A percentile compares a stretch with the other conserved stretches of the same genome.
These are phyloP conservation scores for Ptyas mucosa DNA, from an alignment of 2,113 vertebrate species.

Conservation along the genomic window DNA sequence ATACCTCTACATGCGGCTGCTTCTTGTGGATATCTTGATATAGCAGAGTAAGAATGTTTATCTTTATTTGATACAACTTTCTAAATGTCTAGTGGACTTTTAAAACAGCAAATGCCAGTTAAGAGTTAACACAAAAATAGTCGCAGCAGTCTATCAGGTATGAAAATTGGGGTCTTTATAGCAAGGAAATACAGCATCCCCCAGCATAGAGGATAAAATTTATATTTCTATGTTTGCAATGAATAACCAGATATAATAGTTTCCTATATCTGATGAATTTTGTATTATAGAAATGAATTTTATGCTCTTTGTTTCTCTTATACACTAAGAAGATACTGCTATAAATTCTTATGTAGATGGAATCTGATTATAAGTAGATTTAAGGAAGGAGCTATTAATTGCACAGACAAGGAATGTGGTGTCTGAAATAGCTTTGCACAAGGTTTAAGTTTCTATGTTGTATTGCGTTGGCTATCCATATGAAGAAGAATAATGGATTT, in stretches of 20 bases:
- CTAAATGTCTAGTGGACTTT: conserved; percentile 19
- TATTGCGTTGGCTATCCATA: not conserved
- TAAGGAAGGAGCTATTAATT: not conserved
- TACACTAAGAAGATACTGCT: not conserved
- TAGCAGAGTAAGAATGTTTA: conserved; percentile 88
- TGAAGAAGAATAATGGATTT: not conserved
- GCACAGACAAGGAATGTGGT: conserved; percentile 9
- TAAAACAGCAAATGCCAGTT: conserved; percentile 19
- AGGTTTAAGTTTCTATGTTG: not conserved
- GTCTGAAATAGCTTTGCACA: not conserved
- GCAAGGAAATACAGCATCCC: not conserved
- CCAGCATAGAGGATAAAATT: not conserved
- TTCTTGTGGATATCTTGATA: conserved; percentile 98
- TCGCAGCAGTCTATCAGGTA: not conserved
- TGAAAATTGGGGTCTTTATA: not conserved
- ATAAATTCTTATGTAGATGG: not conserved
- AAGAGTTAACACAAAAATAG: conserved; percentile 5
- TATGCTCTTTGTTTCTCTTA: not conserved
- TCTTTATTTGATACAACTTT: conserved; percentile 33
- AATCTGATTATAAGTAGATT: not conserved
- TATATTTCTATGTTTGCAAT: not conserved
- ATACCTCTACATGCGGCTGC: conserved; percentile 97
- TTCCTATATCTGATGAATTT: not conserved
- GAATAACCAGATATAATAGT: not conserved
- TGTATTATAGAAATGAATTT: not conserved